Base-by-base conservation (phyloP, 2,797 vertebrate genomes). In the Premnoplex brunnescens region DNA sequence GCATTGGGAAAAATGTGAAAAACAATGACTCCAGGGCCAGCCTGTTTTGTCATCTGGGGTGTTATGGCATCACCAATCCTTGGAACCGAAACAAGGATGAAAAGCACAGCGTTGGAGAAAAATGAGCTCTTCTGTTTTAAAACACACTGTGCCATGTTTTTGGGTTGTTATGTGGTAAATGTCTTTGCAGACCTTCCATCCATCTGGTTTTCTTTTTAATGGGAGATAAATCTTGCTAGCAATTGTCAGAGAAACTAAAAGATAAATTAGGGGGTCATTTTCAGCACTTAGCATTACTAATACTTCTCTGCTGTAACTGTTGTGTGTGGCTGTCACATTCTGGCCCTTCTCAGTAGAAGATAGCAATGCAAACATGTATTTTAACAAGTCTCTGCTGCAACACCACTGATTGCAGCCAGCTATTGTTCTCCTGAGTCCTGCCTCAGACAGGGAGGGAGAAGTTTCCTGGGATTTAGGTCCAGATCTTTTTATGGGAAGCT, bases 391-490 rank as follows among this genome's bases (percentile, higher is more conserved):
- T 66, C 54, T 89, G 75, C 85, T 81, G 85, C 84, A 82, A 78
- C 49, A 89, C 30, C 24, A 46, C 8, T 93, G 76, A 56, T 9
- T 67, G 48, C 52, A 79, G 66, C 76, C 73, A 86, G 67, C 66
- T 88, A 86, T 95, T 95, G 85, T 92, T 93, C 84, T 94, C 39
- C 52, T 4, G 7, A 81, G 78, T 72, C 83, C 48, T 93, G 73
- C 85, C 59, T 88, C 75, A 39, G 19, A 94, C 51, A 86, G 32
- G 55, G 79, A 91, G 23, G 32, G 56, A 92, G 79, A 73, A 43
- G 59, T 85, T 95, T 91, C 89, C 89, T 92, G 85, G 44, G 69
- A 93, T 95, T 94, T 69, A 73, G 36, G 52, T 79, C 52, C 71
- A 68, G 66, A 69, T 15, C 59, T 91, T 92, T 87, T 63, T 76